phyloP scores from a whole-genome alignment of 2,888 invertebrate species.

The Dryomyza anilis region DNA sequence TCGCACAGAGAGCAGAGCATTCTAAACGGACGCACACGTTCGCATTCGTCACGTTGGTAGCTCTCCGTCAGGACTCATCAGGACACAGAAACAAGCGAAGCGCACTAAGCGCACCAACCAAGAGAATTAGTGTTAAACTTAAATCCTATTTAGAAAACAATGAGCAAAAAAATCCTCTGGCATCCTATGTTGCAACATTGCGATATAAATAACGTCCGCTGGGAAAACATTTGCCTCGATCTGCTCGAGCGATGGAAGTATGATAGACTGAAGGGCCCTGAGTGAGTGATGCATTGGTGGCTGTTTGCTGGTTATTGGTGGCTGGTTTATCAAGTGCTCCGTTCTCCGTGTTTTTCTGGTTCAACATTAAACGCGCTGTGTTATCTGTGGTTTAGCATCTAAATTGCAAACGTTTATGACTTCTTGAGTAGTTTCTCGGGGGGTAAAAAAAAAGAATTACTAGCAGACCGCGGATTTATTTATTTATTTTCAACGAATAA shows the following conservation, averaged over 20 bases:
- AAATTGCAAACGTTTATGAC: constrained; percentile 27
- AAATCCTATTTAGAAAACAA: constrained; percentile 59
- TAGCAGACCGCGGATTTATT: constrained; percentile 46
- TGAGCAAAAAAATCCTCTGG: constrained; percentile 33
- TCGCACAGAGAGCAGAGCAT: background rate
- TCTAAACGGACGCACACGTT: background rate
- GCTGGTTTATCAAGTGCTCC: constrained; percentile 42
- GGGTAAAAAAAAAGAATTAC: background rate
- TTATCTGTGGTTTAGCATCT: constrained; percentile 49
- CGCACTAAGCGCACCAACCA: constrained; percentile 50
- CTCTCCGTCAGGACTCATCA: constrained; percentile 52
- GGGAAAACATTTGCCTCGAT: constrained; percentile 39
- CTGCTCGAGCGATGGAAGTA: too few species aligned
- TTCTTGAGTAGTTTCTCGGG: constrained; percentile 1
- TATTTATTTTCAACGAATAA: constrained; percentile 29
- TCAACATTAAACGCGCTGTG: constrained; percentile 23
- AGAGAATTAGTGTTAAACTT: constrained; percentile 60
- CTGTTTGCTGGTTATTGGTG: too few species aligned
- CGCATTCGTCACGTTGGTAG: background rate
- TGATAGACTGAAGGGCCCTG: background rate
- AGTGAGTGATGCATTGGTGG: too few species aligned
- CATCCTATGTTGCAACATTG: constrained; percentile 19
- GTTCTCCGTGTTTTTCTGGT: constrained; percentile 35
- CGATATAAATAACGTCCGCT: constrained; percentile 36
- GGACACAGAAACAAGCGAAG: constrained; percentile 52